Percentiles rank a stretch among this genome's conserved stretches.
Conservation (phyloP, 2,888 invertebrate genomes). For the Portevinia maculata region DNA sequence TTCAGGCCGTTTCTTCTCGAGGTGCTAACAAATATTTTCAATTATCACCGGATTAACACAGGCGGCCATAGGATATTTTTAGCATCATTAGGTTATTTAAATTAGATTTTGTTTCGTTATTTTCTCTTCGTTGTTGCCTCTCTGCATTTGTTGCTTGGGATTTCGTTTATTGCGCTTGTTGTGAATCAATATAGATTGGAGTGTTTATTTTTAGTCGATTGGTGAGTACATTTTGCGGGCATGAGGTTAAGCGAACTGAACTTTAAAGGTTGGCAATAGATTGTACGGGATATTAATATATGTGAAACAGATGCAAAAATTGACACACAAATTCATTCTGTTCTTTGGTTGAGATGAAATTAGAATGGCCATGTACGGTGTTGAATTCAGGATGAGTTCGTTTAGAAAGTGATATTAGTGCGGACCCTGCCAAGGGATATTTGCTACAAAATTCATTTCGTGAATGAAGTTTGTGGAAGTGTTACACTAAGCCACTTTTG, state of each 20-base stretch:
- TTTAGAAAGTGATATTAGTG: too few species aligned
- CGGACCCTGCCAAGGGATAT: too few species aligned
- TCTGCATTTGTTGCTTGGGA: neutral
- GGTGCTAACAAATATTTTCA: conserved; percentile 63
- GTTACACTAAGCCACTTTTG: too few species aligned
- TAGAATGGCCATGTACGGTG: too few species aligned
- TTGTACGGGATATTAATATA: neutral
- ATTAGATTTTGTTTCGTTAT: conserved; percentile 35
- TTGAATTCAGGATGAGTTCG: neutral
- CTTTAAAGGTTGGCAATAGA: neutral
- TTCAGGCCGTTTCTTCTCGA: conserved; percentile 44
- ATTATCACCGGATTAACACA: conserved; percentile 63
- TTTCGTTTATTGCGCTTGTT: neutral
- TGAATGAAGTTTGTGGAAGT: too few species aligned
- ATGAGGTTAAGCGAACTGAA: neutral
- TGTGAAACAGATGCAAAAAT: neutral
- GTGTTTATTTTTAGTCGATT: neutral
- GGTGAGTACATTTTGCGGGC: neutral
- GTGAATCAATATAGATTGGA: neutral
- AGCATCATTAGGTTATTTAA: conserved; percentile 68
- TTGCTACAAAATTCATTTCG: too few species aligned
- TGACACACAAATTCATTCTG: neutral
- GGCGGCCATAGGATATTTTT: conserved; percentile 60
- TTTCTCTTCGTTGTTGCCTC: neutral
- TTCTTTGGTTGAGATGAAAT: neutral